Evolutionary conservation across 2,113 vertebrate species (phyloP).

Genomic region (Chionis minor): DNA sequence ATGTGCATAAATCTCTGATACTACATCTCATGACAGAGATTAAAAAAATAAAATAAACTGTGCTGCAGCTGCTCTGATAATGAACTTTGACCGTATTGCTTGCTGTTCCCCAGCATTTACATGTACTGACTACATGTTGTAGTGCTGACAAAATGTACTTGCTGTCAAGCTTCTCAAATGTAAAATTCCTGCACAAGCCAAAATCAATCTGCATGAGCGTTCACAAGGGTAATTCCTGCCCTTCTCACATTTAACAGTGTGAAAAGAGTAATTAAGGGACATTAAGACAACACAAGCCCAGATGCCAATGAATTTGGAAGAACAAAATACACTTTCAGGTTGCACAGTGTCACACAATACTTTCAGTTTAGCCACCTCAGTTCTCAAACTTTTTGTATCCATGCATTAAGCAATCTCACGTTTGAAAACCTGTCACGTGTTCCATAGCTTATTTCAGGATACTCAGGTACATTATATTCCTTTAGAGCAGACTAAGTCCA

Average conservation of each 20-base stretch:
- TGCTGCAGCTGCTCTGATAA: not conserved
- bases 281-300: not conserved
- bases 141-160: not conserved
- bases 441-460: not conserved
- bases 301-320: not conserved
- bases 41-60: not conserved
- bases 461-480: accelerated
- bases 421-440: not conserved
- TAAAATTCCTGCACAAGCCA: not conserved
- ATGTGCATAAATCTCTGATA: not conserved
- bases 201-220: not conserved
- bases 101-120: not conserved
- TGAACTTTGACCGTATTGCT: not conserved
- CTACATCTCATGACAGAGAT: not conserved
- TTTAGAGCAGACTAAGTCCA: not conserved
- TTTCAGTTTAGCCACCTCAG: not conserved
- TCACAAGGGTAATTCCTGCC: not conserved
- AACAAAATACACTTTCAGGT: not conserved
- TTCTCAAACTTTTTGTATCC: not conserved
- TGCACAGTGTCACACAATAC: not conserved
- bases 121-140: not conserved
- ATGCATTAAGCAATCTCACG: not conserved
- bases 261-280: not conserved
- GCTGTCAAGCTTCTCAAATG: not conserved
- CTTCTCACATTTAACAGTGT: not conserved